A percentile compares a stretch with the other conserved stretches of the same genome.
Evolutionary conservation across 2,797 vertebrate species (phyloP).

Genomic region (Echeneis naucrates): DNA sequence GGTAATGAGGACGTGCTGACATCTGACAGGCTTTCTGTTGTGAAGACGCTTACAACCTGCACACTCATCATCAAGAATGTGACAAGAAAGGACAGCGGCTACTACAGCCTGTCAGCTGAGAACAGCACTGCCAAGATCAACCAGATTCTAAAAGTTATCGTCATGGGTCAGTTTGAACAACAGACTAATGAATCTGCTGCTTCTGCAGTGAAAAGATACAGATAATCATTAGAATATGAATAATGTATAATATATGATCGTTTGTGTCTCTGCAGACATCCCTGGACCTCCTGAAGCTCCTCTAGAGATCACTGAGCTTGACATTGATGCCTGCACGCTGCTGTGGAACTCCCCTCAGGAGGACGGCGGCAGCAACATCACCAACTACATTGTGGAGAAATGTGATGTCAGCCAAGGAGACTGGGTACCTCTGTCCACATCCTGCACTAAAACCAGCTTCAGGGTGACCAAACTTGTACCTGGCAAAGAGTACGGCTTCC

Average conservation of each 20-base stretch:
- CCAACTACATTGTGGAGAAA: conserved; percentile 97
- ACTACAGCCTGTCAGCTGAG: conserved; percentile 94
- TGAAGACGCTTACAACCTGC: conserved; percentile 90
- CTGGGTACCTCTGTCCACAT: conserved; percentile 90
- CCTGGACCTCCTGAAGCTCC: conserved; percentile 96
- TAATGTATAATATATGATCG: not conserved
- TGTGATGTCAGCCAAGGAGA: conserved; percentile 96
- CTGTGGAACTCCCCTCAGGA: conserved; percentile 96
- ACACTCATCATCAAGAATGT: conserved; percentile 94
- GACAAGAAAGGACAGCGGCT: conserved; percentile 92
- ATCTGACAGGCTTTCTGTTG: conserved; percentile 92
- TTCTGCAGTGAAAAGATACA: not conserved
- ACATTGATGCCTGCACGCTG: conserved; percentile 94
- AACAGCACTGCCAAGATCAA: conserved; percentile 91
- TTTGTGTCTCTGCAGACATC: conserved; percentile 84
- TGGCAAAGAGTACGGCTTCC: conserved; percentile 95
- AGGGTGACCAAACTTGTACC: conserved; percentile 91
- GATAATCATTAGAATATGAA: not conserved
- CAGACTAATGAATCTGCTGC: not conserved
- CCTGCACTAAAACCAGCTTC: conserved; percentile 96
- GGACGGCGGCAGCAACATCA: conserved; percentile 97
- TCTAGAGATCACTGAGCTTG: conserved; percentile 91
- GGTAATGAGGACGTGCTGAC: conserved; percentile 90
- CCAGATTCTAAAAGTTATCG: conserved; percentile 91
- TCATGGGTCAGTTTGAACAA: conserved; percentile 90